Evolutionary conservation across 2,113 vertebrate genomes (phyloP), one percentile per base, ranked within the genome.

Genomic region (Siphamia tubifer): DNA sequence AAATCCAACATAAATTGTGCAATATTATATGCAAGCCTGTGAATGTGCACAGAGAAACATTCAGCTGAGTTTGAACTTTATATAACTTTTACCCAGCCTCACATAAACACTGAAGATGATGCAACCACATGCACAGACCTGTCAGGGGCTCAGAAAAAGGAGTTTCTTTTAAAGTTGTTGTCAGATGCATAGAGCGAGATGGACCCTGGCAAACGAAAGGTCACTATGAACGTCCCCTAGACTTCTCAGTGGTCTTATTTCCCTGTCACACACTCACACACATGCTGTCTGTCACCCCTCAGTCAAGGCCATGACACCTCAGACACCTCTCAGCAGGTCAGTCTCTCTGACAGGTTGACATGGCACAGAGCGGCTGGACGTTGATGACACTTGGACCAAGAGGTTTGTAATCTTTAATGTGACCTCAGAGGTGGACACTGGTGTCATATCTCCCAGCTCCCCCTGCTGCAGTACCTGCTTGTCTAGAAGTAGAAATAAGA

Each of bases 271-370:
- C 51, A 67, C 81, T 51, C 80, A 85, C 88, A 87, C 85, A 83
- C 79, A 16, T 9, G 3, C 77, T 81, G 88, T 89, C 86, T 39
- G 81, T 88, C 86, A 86, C 81, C 81, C 73, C 75, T 38, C 51
- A 72, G 81, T 84, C 15, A 52, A 84, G 78, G 79, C 79, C 69
- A 8, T 84, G 86, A 88, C 88, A 85, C 67, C 70, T 79, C 16
- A 68, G 81, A 88, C 82, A 84, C 70, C 66, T 77, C 80, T 84
- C 80, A 21, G 78, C 35, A 35, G 73, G 74, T 62, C 62, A 27
- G 68, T 57, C 43, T 65, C 34, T 57, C 51, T 88, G 88, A 90
- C 88, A 86, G 81, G 62, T 80, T 90, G 84, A 86, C 75, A 56
- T 54, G 80, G 78, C 80, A 73, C 63, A 51, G 69, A 89, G 67